phyloP scores from a whole-genome alignment of 1,140 invertebrate genomes.

The Drosophila miranda region DNA sequence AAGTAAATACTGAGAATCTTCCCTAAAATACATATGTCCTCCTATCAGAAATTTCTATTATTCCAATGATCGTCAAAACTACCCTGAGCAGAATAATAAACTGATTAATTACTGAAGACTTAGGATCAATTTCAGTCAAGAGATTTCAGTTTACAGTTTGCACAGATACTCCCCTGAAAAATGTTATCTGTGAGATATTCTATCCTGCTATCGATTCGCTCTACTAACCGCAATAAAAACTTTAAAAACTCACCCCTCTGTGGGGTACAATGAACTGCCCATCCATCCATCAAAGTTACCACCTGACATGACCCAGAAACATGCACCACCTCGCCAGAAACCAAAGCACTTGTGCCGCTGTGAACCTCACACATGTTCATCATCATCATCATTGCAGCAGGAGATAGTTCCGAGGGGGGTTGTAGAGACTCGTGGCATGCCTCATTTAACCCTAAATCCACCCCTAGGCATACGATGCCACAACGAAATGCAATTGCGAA shows the following conservation, averaged over 20 bases:
- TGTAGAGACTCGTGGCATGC: conserved; percentile 32
- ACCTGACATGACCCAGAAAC: conserved; percentile 31
- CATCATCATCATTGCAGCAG: conserved; percentile 1
- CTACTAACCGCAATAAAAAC: too few species aligned
- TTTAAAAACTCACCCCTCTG: conserved; percentile 6
- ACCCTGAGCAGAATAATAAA: too few species aligned
- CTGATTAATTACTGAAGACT: too few species aligned
- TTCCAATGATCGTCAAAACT: too few species aligned
- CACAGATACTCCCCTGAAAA: too few species aligned
- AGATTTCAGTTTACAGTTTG: too few species aligned
- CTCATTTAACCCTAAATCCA: conserved; percentile 65
- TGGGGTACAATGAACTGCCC: conserved; percentile 4
- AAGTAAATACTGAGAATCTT: too few species aligned
- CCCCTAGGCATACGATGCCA: conserved; percentile 42
- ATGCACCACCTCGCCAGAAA: conserved; percentile 49
- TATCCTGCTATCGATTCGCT: too few species aligned
- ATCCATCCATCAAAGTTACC: conserved; percentile 51
- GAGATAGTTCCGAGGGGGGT: background rate
- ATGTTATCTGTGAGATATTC: too few species aligned
- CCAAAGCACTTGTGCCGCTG: conserved; percentile 60
- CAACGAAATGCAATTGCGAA: conserved; percentile 47
- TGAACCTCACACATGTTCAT: conserved; percentile 71
- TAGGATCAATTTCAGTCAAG: too few species aligned
- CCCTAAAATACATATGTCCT: too few species aligned
- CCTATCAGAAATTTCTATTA: too few species aligned